Conservation (phyloP, 2,888 invertebrate genomes). For the Oscheius sp. region DNA sequence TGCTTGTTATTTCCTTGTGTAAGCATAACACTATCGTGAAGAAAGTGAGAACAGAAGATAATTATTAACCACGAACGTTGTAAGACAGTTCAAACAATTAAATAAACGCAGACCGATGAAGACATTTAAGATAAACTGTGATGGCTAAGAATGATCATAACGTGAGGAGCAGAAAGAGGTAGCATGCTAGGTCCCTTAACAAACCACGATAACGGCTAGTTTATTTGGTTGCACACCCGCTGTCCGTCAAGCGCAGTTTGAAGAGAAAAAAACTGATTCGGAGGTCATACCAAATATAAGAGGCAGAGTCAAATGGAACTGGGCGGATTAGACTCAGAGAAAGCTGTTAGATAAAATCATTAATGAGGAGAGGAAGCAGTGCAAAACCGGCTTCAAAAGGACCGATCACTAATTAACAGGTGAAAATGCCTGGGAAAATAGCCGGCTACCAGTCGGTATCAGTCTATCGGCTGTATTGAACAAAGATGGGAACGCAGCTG, state of each 20-base stretch:
- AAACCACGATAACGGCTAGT: conserved; percentile 14
- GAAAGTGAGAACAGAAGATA: not conserved
- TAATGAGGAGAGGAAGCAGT: not conserved
- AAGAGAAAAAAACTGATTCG: conserved; percentile 1
- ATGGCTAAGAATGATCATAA: not conserved
- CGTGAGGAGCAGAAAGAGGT: conserved; percentile 4
- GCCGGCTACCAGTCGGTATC: not conserved
- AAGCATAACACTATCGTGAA: not conserved
- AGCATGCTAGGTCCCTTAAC: conserved; percentile 5
- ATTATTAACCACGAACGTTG: not conserved
- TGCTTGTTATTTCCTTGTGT: not conserved
- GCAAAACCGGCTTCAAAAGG: conserved; percentile 2
- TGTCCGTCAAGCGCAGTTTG: not conserved
- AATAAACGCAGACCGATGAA: conserved; percentile 16
- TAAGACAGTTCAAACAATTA: conserved; percentile 18
- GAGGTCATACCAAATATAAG: conserved; percentile 1
- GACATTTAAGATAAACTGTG: not conserved
- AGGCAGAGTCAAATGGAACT: conserved; percentile 8
- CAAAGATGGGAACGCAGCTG: conserved; percentile 24
- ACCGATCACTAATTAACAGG: not conserved
- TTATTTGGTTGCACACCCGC: conserved; percentile 27
- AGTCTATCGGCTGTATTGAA: not conserved
- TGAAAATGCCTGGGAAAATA: not conserved
- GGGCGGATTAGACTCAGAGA: not conserved
- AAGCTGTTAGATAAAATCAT: not conserved